Evolutionary conservation across 2,888 invertebrate genomes (phyloP), one percentile per base, ranked within the genome.

Genomic region (Seira musarum): DNA sequence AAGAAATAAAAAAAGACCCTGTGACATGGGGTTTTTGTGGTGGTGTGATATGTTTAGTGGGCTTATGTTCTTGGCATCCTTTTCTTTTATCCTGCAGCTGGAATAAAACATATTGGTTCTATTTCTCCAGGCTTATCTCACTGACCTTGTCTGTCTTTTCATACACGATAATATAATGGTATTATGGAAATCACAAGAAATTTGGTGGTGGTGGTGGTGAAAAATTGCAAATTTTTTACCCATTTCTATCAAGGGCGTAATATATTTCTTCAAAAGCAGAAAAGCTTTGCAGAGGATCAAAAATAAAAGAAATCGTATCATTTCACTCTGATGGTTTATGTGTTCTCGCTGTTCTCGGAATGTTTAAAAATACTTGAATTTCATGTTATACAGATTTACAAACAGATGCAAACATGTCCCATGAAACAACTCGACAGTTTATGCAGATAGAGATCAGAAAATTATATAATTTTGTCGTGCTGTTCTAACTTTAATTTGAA

Each of bases 331-430:
- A 76, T 68, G 68, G 64, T 75, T 76, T 76, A 69, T 68, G 53
- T 76, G 76, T 76, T 76, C 76, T 76, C 76, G 64, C 10, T 69
- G 69, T 76, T 76, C 76, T 76, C 76, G 25, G 19, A 67, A 67
- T 53, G 21, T 24, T 13, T 13, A 40, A 40, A 40, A 40, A 40
- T 40, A 8, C 40, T 13, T 40, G 40, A 40, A 40, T 40, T n/a
- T 13, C 40, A 40, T 40, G 40, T 40, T 8, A 40, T 40, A 40
- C 40, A 40, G 40, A 40, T 8, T 8, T 40, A 40, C 40, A 6
- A n/a, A n/a, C n/a, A n/a, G n/a, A n/a, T n/a, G n/a, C n/a, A n/a
- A n/a, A n/a, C n/a, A n/a, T n/a, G n/a, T n/a, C n/a, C n/a, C n/a
- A n/a, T n/a, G n/a, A n/a, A n/a, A n/a, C n/a, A n/a, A n/a, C n/a